phyloP scores from a whole-genome alignment of 2,113 vertebrate species.

The Labeo catla region DNA sequence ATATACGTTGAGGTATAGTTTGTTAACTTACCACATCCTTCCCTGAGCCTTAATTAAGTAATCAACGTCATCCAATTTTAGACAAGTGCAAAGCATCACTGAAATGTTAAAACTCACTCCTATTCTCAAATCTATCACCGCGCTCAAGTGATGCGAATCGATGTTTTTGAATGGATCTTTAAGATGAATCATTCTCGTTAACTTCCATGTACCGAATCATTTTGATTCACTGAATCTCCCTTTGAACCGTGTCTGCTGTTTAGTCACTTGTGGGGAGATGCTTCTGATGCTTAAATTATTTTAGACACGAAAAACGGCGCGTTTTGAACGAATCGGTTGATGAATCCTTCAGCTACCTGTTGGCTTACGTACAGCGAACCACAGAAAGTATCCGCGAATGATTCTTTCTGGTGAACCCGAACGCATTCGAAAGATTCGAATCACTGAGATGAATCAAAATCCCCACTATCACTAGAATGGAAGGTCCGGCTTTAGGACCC shows the following conservation, averaged over 20 bases:
- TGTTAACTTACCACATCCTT: conserved; percentile 71
- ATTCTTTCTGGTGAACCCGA: not conserved
- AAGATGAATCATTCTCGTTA: not conserved
- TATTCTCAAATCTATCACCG: not conserved
- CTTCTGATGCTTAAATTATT: not conserved
- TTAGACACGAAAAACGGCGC: not conserved
- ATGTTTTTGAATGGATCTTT: not conserved
- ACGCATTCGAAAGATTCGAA: not conserved
- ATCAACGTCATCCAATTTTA: not conserved
- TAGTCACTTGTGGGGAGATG: not conserved
- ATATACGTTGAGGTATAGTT: conserved; percentile 69
- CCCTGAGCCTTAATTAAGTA: conserved; percentile 78
- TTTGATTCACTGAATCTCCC: not conserved
- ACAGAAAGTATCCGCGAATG: not conserved
- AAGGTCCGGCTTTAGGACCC: conserved; percentile 19
- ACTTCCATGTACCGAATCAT: not conserved
- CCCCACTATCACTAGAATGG: not conserved
- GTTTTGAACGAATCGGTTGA: not conserved
- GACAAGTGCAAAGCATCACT: no score
- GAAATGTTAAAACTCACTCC: not conserved
- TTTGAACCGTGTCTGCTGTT: not conserved
- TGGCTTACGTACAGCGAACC: not conserved
- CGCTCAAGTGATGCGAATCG: not conserved
- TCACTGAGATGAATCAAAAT: not conserved
- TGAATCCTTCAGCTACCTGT: not conserved